A percentile compares a stretch with the other conserved stretches of the same genome.
These are phyloP conservation scores for Hemicordylus capensis DNA, from an alignment of 2,113 vertebrate genomes.

Conservation along the genomic window DNA sequence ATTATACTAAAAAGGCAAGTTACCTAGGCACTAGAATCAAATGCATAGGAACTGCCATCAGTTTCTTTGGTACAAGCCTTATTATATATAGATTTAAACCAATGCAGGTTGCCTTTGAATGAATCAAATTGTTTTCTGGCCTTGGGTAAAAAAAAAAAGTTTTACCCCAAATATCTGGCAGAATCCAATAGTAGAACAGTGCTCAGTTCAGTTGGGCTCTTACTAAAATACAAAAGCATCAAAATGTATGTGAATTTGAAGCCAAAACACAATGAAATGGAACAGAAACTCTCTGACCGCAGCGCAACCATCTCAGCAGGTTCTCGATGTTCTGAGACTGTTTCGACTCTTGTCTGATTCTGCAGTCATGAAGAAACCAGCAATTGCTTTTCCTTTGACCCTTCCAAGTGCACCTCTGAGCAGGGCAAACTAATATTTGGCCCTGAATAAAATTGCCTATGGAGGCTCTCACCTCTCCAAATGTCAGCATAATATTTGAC, in stretches of 20 bases:
- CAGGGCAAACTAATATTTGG: not conserved
- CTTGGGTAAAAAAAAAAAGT: too few relatives aligned
- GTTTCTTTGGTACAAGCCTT: not conserved
- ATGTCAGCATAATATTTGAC: not conserved
- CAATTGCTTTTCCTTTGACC: not conserved
- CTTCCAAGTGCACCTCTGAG: fast-evolving
- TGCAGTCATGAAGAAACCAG: not conserved
- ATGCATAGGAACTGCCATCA: not conserved
- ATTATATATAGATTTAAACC: not conserved
- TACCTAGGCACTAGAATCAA: not conserved
- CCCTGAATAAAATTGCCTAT: not conserved
- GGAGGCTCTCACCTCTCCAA: not conserved
- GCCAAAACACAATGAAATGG: not conserved
- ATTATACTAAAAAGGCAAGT: not conserved
- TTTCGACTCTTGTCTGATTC: not conserved
- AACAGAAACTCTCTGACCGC: not conserved
- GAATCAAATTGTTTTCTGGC: not conserved
- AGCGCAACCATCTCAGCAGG: too few relatives aligned
- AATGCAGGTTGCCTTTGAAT: not conserved
- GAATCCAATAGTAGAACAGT: not conserved
- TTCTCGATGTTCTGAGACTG: not conserved
- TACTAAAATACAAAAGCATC: not conserved
- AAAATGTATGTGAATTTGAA: not conserved
- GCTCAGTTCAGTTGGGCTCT: not conserved
- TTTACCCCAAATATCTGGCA: not conserved